phyloP scores from a whole-genome alignment of 1,140 invertebrate species.

The Phocides pigmalion region DNA sequence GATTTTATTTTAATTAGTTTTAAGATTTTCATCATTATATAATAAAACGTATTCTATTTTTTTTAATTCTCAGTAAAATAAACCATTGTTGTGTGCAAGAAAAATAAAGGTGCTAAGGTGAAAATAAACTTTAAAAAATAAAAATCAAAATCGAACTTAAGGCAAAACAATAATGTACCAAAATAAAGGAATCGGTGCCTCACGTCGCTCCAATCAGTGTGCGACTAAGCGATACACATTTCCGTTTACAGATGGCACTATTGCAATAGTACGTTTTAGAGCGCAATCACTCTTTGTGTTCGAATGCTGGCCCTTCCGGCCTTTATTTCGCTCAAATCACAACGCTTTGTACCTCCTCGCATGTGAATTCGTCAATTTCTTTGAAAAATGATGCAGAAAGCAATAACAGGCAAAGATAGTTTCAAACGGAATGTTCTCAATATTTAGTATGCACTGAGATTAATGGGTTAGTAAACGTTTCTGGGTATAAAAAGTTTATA shows the following conservation, averaged over 20 bases:
- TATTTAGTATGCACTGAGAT: too few relatives aligned
- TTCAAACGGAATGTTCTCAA: too few relatives aligned
- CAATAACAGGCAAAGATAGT: constrained; percentile 58
- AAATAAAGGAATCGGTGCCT: constrained; percentile 5
- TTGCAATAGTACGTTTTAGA: constrained; percentile 52
- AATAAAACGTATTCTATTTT: too few relatives aligned
- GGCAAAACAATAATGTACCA: constrained; percentile 3
- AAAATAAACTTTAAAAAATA: too few relatives aligned
- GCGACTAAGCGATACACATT: constrained; percentile 68
- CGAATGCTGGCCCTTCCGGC: constrained; percentile 58
- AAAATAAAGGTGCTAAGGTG: too few relatives aligned
- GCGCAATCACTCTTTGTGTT: constrained; percentile 65
- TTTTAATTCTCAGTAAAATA: too few relatives aligned
- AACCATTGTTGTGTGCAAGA: too few relatives aligned
- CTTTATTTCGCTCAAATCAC: constrained; percentile 57
- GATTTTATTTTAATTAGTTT: too few relatives aligned
- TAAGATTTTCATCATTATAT: too few relatives aligned
- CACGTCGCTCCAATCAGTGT: constrained; percentile 46
- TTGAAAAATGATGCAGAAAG: constrained; percentile 63
- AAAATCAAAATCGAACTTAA: too few relatives aligned
- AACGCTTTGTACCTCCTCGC: constrained; percentile 48
- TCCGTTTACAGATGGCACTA: constrained; percentile 72
- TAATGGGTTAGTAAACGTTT: too few relatives aligned
- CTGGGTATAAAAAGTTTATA: too few relatives aligned
- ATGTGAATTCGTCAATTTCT: constrained; percentile 65